Evolutionary conservation across 2,113 vertebrate genomes (phyloP), one percentile per base, ranked within the genome.

Genomic region (Melozone crissalis): DNA sequence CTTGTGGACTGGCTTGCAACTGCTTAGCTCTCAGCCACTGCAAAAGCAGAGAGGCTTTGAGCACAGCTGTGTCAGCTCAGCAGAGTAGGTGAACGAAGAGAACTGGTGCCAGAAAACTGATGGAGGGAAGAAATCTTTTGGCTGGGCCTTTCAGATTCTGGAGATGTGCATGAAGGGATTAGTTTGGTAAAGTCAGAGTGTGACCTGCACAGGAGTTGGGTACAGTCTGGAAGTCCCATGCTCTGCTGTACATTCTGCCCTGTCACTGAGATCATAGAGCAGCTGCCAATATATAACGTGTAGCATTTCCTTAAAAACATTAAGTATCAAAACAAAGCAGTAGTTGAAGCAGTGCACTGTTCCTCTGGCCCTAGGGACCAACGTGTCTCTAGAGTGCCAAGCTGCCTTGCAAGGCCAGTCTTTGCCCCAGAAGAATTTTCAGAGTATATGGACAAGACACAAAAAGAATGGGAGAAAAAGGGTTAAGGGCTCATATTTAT

Each of bases 121-220:
- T 0, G 11, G 63, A 41, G 37, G 31, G 65, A 81, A 68, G n/a
- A 75, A 74, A 52, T 23, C 9, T 62, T 79, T 63, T n/a, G 77
- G 19, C 27, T 44, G 23, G 24, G 33, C 43, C 39, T 95, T 71
- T 82, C 24, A 72, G 88, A 27, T 16, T 33, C 47, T 89, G 47
- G 35, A 90, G 44, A 57, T 1, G 2, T 28, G 35, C 35, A 7
- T 44, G 26, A 77, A 81, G 5, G 19, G 35, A 24, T 39, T 33
- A 15, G 41, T 28, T 68, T 51, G 51, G 44, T 71, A 74, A 88
- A 61, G 26, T 46, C 5, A 3, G 10, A 33, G 41, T 46, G 43
- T 51, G 37, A 46, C 35, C 63, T 43, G 23, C 23, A 19, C 23
- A 0, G 0, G 26, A 71, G 30, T 5, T 78, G 27, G 4, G 30